phyloP scores from a whole-genome alignment of 2,888 invertebrate species.

The Antheraea yamamai region DNA sequence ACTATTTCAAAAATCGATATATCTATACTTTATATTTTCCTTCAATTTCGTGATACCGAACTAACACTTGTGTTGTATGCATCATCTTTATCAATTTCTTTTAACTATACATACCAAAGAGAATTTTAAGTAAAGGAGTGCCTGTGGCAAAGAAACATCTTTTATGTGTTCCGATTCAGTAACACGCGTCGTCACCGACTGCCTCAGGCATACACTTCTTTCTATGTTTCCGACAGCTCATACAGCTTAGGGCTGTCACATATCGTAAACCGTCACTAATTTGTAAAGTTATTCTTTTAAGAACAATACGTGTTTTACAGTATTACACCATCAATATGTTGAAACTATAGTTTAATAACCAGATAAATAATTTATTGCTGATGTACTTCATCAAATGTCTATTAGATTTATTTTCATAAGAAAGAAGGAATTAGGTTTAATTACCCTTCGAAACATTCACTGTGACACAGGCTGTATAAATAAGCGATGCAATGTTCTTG shows the following conservation, averaged over 20 bases:
- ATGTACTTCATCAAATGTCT: too few relatives aligned
- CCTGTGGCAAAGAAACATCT: background rate
- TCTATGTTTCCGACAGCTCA: background rate
- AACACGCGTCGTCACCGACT: background rate
- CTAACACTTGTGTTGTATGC: background rate
- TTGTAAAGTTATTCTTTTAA: background rate
- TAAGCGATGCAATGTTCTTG: too few relatives aligned
- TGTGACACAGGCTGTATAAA: too few relatives aligned
- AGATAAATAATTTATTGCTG: too few relatives aligned
- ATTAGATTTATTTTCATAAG: too few relatives aligned
- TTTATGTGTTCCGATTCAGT: constrained; percentile 10
- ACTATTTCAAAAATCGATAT: too few relatives aligned
- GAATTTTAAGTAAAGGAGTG: constrained; percentile 3
- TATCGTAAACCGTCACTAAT: background rate
- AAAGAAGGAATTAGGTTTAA: too few relatives aligned
- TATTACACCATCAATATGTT: too few relatives aligned
- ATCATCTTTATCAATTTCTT: background rate
- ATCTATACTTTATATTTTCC: background rate
- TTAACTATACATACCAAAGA: background rate
- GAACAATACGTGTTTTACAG: background rate
- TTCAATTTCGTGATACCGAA: too few relatives aligned
- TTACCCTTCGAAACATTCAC: too few relatives aligned
- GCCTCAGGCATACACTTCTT: constrained; percentile 11
- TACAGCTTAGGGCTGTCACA: background rate
- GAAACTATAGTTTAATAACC: too few relatives aligned